Percentiles rank a stretch among this genome's conserved stretches.
Conservation (phyloP, 1,140 invertebrate species). For the Mactra quadrangularis region DNA sequence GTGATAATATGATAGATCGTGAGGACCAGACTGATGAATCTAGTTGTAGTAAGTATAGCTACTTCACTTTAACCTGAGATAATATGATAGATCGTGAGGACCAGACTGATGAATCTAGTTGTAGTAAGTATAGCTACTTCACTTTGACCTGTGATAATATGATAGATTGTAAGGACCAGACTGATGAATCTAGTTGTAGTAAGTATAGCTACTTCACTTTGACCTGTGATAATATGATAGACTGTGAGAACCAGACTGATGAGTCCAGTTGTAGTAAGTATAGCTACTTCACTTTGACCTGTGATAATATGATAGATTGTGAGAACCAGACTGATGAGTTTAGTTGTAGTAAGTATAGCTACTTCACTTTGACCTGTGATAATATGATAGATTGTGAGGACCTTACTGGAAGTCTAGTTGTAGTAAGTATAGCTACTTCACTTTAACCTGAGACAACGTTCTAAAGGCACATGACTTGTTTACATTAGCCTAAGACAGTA, state of each 20-base stretch:
- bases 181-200: not conserved
- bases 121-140: no score
- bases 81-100: not conserved
- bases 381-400: no score
- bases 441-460: no score
- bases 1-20: conserved; percentile 66
- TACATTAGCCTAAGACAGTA: conserved; percentile 66
- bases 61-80: not conserved
- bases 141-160: not conserved
- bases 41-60: conserved; percentile 65
- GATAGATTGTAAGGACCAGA: not conserved
- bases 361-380: no score
- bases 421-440: conserved; percentile 61
- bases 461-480: conserved; percentile 55
- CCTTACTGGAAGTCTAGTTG: conserved; percentile 64
- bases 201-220: no score
- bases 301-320: not conserved
- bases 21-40: conserved; percentile 62
- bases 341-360: no score
- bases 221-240: not conserved
- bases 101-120: not conserved
- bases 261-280: no score
- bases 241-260: not conserved
- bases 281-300: no score
- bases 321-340: not conserved